These are phyloP conservation scores for Orchesellides sinensis DNA, from an alignment of 2,888 invertebrate species.

Conservation along the genomic window DNA sequence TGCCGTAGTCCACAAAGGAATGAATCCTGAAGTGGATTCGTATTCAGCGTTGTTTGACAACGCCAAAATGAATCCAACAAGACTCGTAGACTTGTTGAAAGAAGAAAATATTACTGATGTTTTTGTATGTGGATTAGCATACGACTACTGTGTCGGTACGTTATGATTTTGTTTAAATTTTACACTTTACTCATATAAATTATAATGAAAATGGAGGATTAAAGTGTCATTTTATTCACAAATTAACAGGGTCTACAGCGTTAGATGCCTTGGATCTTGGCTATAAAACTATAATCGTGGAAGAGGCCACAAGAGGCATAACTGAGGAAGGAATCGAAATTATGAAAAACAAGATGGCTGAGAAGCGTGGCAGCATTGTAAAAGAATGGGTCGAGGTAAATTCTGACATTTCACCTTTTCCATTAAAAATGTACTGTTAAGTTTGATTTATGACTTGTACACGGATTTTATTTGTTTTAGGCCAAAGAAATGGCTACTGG, in stretches of 20 bases:
- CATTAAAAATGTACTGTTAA: neutral
- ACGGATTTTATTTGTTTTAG: slow-evolving; percentile 77
- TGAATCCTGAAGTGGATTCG: slow-evolving; percentile 95
- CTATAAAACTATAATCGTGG: slow-evolving; percentile 91
- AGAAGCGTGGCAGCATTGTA: slow-evolving; percentile 88
- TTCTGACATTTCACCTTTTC: neutral
- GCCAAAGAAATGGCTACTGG: slow-evolving; percentile 93
- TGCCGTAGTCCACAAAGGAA: slow-evolving; percentile 95
- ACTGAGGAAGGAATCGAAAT: slow-evolving; percentile 89
- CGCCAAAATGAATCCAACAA: slow-evolving; percentile 92
- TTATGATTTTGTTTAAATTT: slow-evolving; percentile 78
- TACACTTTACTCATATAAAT: slow-evolving; percentile 1
- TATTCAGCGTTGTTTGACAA: slow-evolving; percentile 99
- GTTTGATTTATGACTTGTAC: neutral
- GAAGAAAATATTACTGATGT: slow-evolving; percentile 91
- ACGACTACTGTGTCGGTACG: slow-evolving; percentile 91
- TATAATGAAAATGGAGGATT: neutral
- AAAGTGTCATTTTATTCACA: neutral
- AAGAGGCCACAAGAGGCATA: slow-evolving; percentile 94
- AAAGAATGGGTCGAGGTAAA: slow-evolving; percentile 85
- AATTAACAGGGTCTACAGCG: slow-evolving; percentile 85
- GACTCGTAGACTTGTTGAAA: slow-evolving; percentile 87
- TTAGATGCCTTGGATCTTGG: slow-evolving; percentile 93
- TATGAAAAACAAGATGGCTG: slow-evolving; percentile 86
- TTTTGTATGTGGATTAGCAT: slow-evolving; percentile 95